Base-by-base conservation (phyloP, 92 coral and sea anemone species). In the Zoanthus gigantus region DNA sequence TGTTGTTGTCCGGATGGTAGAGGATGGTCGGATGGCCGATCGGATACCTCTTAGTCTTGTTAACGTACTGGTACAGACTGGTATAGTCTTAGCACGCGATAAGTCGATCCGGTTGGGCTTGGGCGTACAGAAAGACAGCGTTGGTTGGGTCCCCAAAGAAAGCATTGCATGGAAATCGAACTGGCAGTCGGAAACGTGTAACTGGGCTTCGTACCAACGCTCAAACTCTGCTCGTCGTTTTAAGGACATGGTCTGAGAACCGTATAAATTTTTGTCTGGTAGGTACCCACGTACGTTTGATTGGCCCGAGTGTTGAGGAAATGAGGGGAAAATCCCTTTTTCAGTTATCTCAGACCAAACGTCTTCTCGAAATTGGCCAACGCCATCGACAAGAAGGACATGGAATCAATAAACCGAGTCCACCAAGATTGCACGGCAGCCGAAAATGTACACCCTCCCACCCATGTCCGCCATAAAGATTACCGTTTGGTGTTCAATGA, bases 271-370 rank as follows among this genome's bases (percentile, higher is more conserved):
- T 28, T 74, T 50, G 73, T 42, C 9, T 0, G 92, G 89, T 6
- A 83, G 0, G 89, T 71, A 0, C 90, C 89, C 69, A 71, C 82
- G 46, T 77, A 84, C 46, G 68, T n/a, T 8, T 65, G 88, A 71
- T 89, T 65, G 7, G 44, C 80, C 9, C 74, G 88, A 48, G 37
- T 30, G 65, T 89, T 89, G 32, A 83, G 83, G 16, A 68, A 12
- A 30, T 75, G 85, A 10, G 84, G 79, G 60, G 77, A 89, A 44
- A 29, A 47, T 2, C 78, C 89, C 32, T 75, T 89, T 17, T 57
- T 83, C 9, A 65, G 13, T n/a, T 74, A 30, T 0, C 58, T 66
- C 18, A 68, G 23, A 7, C 86, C 86, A 42, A 89, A 89, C 1
- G 92, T 89, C 56, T 50, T 84, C 30, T 79, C 71, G 15, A 85